Evolutionary conservation across 2,113 vertebrate genomes (phyloP).

Genomic region (Tauraco erythrolophus): DNA sequence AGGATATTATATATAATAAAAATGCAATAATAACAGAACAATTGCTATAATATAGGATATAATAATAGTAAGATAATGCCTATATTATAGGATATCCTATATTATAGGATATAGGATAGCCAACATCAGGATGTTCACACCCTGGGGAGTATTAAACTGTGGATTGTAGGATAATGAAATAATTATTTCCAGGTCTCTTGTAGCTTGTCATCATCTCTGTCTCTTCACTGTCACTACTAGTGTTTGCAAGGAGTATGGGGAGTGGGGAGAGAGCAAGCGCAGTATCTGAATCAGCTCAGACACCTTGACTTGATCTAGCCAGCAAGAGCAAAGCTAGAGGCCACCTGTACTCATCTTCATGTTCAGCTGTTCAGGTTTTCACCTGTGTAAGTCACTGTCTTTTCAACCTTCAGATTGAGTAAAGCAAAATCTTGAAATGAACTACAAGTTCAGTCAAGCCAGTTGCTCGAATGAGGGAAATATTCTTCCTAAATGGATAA

Average conservation of each 20-base stretch:
- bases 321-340: conserved; percentile 23
- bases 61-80: background rate
- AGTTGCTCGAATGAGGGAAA: background rate
- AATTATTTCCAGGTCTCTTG: background rate
- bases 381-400: background rate
- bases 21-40: background rate
- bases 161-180: background rate
- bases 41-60: background rate
- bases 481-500: background rate
- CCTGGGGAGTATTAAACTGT: background rate
- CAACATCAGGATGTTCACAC: background rate
- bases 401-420: background rate
- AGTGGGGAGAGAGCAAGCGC: background rate
- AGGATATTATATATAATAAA: background rate
- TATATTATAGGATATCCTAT: background rate
- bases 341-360: background rate
- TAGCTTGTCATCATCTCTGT: background rate
- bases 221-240: background rate
- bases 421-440: background rate
- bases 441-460: background rate
- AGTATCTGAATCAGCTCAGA: background rate
- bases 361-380: background rate
- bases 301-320: background rate
- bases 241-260: background rate
- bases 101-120: background rate